Evolutionary conservation across 2,113 vertebrate species (phyloP).

Genomic region (Hyperoodon ampullatus): DNA sequence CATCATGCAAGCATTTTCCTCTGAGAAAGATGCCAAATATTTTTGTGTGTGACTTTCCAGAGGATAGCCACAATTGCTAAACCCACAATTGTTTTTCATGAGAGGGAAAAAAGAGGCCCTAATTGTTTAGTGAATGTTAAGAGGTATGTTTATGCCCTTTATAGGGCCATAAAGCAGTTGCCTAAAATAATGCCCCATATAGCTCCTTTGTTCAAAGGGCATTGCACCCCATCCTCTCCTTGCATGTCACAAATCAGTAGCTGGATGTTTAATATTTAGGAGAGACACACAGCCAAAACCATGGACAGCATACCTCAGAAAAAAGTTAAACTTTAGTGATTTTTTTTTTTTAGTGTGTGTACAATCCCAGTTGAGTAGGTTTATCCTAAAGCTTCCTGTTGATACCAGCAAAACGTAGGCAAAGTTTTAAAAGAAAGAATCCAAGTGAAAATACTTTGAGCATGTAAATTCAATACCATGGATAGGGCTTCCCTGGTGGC

Average conservation of each 20-base stretch:
- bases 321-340: neutral
- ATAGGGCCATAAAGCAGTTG: neutral
- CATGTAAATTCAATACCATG: neutral
- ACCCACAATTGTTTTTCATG: neutral
- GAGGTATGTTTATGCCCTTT: neutral
- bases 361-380: neutral
- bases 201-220: neutral
- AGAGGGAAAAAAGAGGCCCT: neutral
- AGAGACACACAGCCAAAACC: neutral
- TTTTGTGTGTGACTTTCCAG: neutral
- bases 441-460: neutral
- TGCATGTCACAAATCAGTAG: neutral
- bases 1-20: neutral
- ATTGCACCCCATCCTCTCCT: neutral
- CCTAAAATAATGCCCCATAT: neutral
- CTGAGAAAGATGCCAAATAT: neutral
- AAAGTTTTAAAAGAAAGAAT: neutral
- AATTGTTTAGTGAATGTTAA: neutral
- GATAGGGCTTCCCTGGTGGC: neutral
- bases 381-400: neutral
- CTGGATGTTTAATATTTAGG: neutral
- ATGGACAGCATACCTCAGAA: neutral
- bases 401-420: neutral
- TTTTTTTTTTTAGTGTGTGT: neutral
- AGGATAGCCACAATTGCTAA: neutral